phyloP scores from a whole-genome alignment of 2,888 invertebrate species.

The Pandemis cinnamomeana region DNA sequence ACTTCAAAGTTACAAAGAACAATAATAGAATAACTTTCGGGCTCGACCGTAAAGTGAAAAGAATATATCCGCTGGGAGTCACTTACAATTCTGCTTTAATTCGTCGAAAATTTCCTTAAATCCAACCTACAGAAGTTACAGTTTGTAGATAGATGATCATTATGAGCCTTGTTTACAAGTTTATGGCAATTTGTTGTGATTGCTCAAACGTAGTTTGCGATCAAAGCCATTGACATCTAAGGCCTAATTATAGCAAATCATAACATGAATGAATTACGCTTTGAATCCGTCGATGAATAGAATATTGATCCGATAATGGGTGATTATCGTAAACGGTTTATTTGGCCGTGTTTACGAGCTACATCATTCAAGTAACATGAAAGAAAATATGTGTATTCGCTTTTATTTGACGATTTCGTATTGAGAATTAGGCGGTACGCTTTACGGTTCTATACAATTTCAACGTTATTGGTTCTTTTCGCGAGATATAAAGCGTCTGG shows the following conservation, averaged over 20 bases:
- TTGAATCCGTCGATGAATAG: background rate
- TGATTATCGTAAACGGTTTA: constrained; percentile 6
- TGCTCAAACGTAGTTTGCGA: constrained; percentile 33
- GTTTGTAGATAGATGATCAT: constrained; percentile 20
- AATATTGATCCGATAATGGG: constrained; percentile 9
- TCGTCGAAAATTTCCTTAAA: constrained; percentile 11
- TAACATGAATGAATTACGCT: constrained; percentile 11
- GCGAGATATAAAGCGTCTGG: background rate
- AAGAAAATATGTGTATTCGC: background rate
- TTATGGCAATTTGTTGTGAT: constrained; percentile 24
- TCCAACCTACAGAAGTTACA: constrained; percentile 5
- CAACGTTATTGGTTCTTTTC: background rate
- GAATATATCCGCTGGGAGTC: constrained; percentile 1
- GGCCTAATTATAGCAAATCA: constrained; percentile 16
- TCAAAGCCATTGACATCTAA: constrained; percentile 28
- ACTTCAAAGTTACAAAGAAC: background rate
- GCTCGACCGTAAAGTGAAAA: constrained; percentile 4
- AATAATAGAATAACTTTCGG: background rate
- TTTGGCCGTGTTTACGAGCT: background rate
- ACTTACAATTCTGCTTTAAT: constrained; percentile 2
- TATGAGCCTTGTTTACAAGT: constrained; percentile 31
- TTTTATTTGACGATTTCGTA: background rate
- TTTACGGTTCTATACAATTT: background rate
- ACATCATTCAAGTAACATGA: background rate
- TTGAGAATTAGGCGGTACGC: background rate